Percentiles rank a stretch among this genome's conserved stretches.
phyloP scores from a whole-genome alignment of 1,140 invertebrate species.

The Bemisia tabaci region DNA sequence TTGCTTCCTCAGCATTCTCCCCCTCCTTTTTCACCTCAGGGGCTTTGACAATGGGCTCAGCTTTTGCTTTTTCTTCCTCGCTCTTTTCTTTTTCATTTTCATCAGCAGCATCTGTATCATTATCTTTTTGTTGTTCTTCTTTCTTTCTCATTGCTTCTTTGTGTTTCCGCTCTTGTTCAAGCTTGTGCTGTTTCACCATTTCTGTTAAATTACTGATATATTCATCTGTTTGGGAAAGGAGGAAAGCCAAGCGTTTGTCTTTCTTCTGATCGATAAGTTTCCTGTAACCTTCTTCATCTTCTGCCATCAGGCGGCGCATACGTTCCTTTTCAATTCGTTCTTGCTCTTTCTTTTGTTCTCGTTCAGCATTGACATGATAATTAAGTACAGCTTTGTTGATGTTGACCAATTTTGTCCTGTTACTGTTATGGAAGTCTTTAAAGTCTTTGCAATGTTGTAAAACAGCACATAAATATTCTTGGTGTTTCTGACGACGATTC shows the following conservation, averaged over 20 bases:
- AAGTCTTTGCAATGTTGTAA: constrained; percentile 95
- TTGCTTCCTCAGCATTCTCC: constrained; percentile 9
- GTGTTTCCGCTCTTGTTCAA: constrained; percentile 70
- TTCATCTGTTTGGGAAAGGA: constrained; percentile 94
- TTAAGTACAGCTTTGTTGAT: constrained; percentile 91
- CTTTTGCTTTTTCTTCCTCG: background rate
- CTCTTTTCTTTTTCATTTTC: constrained; percentile 1
- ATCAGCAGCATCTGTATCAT: background rate
- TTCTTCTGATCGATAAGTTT: constrained; percentile 97
- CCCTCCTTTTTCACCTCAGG: background rate
- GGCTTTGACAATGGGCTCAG: too few species aligned
- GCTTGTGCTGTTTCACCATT: constrained; percentile 90
- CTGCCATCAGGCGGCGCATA: constrained; percentile 93
- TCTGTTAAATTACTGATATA: constrained; percentile 92
- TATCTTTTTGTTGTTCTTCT: constrained; percentile 7
- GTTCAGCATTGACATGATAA: constrained; percentile 93
- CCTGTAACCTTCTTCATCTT: constrained; percentile 84
- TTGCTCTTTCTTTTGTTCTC: constrained; percentile 98
- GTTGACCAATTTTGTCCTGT: constrained; percentile 67
- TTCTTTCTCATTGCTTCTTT: constrained; percentile 53
- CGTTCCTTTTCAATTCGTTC: constrained; percentile 96
- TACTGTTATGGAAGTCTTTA: constrained; percentile 88
- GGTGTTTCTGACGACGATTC: constrained; percentile 86
- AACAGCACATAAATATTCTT: constrained; percentile 88
- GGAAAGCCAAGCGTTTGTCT: constrained; percentile 92